Conservation (phyloP, 2,113 vertebrate genomes). For the Oreotrochilus melanogaster region DNA sequence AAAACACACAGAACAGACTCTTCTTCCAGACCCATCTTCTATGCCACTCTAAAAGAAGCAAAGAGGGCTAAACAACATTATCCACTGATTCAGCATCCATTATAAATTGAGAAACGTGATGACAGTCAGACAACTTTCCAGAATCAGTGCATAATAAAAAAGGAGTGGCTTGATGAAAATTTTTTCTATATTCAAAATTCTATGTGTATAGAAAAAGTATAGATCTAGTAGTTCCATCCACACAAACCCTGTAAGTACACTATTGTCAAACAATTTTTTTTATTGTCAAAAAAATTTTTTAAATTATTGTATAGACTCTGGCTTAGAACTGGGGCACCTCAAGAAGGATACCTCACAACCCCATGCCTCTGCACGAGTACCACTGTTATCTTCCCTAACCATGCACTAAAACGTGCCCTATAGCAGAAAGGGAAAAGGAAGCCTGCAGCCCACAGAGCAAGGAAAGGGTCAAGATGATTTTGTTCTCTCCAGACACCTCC, state of each 20-base stretch:
- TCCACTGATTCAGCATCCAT: background rate
- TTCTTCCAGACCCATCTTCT: background rate
- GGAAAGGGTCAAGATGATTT: background rate
- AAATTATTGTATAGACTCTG: background rate
- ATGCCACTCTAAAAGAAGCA: background rate
- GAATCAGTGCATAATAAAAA: background rate
- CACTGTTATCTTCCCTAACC: background rate
- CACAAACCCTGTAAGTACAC: accelerated
- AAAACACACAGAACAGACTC: background rate
- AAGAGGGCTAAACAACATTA: background rate
- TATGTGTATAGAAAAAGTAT: background rate
- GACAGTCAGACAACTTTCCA: background rate
- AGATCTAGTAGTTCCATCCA: background rate
- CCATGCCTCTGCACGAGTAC: accelerated
- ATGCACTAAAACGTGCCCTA: background rate
- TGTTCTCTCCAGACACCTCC: background rate
- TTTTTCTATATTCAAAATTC: background rate
- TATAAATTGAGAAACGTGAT: background rate
- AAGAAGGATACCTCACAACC: background rate
- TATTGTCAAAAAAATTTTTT: background rate
- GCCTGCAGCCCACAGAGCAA: background rate
- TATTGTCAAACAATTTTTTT: background rate
- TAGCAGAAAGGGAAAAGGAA: background rate
- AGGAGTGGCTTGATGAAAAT: background rate
- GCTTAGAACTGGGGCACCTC: background rate